Base-by-base conservation (phyloP, 2,888 invertebrate species). In the Pandemis cinnamomeana region DNA sequence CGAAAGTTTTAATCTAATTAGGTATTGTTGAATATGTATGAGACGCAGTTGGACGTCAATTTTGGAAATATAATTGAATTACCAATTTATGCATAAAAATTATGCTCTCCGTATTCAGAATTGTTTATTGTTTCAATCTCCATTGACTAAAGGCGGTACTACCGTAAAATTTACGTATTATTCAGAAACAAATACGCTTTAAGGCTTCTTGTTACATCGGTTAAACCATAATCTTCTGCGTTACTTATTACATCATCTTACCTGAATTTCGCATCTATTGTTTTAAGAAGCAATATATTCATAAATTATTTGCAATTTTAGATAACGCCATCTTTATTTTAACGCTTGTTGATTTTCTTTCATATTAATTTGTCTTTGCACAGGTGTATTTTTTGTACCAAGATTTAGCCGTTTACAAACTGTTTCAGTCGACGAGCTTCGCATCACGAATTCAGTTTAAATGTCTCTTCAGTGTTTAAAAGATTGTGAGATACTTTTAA, bases 1-100 rank as follows among this genome's bases (percentile, higher is more conserved):
- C 77, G 75, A 84, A 89, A 90, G 86, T 88, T 88, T 81, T 84
- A 86, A 87, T 87, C 82, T 81, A 80, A 85, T 85, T 83, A 84
- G 80, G 79, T 77, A 77, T 81, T 77, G 75, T 80, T 87, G 86
- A 88, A 88, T 89, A 88, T 88, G 87, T 86, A 88, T 87, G 78
- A 80, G 79, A 79, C 67, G 53, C 80, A 71, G 76, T 58, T 60
- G 68, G 60, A 79, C 77, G 78, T 79, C 67, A 55, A 72, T 72
- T 62, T 71, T 11, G n/a, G 51, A 36, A 61, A 67, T 51, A 64
- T 63, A 64, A 72, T 68, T 72, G 48, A 72, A 72, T 58, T 46
- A 60, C 55, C 7, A 51, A 64, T 58, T 64, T 48, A 58, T 63
- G 55, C 46, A 60, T 41, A 66, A 66, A 71, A 68, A 71, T 53